Conservation (phyloP, 2,797 vertebrate species). For the Discoglossus pictus region DNA sequence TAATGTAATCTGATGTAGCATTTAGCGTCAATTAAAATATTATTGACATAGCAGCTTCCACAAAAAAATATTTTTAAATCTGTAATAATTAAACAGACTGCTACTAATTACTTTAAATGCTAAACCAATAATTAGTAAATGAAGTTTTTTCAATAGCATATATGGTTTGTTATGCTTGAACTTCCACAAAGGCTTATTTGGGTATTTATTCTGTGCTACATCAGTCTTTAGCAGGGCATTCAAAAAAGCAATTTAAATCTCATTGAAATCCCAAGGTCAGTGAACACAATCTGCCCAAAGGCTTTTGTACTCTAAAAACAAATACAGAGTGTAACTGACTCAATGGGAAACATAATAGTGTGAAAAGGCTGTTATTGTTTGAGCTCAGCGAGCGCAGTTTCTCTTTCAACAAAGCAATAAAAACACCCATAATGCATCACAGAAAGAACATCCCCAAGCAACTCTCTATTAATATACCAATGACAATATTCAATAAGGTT, state of each 20-base stretch:
- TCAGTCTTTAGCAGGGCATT: slow-evolving; percentile 21
- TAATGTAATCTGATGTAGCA: no score
- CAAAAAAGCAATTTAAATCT: slow-evolving; percentile 33
- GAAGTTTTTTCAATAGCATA: no score
- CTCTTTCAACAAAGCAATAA: background rate
- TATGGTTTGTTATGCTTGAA: no score
- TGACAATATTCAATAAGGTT: no score
- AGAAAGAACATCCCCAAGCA: no score
- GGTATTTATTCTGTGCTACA: background rate
- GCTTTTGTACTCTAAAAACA: slow-evolving; percentile 25
- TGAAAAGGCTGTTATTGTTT: slow-evolving; percentile 3
- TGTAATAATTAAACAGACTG: no score
- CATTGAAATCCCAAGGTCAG: slow-evolving; percentile 40
- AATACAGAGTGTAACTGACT: slow-evolving; percentile 31
- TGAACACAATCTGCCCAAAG: slow-evolving; percentile 39
- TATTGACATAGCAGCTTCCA: no score
- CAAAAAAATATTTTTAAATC: no score
- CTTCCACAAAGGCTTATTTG: background rate
- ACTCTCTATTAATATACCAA: no score
- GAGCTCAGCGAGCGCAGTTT: background rate
- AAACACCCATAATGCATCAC: background rate
- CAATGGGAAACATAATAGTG: slow-evolving; percentile 25
- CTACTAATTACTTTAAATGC: no score
- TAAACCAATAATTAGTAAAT: no score
- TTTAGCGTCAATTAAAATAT: no score